phyloP scores from a whole-genome alignment of 1,140 invertebrate genomes.

The Neodiprion virginianus region DNA sequence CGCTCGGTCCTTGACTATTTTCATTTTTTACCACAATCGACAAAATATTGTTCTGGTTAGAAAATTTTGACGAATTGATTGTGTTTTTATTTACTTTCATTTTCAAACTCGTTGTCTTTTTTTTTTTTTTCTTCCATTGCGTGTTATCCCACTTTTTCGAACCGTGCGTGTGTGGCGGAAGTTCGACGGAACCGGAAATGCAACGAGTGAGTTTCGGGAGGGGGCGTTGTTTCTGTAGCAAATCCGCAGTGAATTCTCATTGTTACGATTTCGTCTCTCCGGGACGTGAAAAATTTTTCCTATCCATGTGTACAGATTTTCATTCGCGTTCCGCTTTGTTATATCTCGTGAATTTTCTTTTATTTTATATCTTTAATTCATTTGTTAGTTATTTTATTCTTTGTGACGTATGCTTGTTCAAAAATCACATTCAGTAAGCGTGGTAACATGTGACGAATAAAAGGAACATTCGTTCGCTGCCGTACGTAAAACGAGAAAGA shows the following conservation, averaged over 20 bases:
- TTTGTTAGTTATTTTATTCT: not conserved
- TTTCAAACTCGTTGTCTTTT: not conserved
- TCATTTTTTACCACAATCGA: too few species aligned
- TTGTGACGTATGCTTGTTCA: not conserved
- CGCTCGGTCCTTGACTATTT: too few species aligned
- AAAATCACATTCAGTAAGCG: not conserved
- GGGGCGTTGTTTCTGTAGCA: too few species aligned
- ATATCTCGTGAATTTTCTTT: too few species aligned
- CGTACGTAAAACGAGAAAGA: constrained; percentile 10
- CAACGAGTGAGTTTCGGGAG: too few species aligned
- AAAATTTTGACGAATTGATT: not conserved
- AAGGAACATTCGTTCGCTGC: constrained; percentile 12
- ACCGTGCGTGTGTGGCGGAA: not conserved
- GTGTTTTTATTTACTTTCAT: not conserved
- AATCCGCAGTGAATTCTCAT: too few species aligned
- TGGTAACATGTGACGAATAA: not conserved
- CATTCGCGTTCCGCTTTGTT: too few species aligned
- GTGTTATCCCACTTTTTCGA: not conserved
- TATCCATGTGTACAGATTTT: too few species aligned
- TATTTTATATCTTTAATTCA: not conserved
- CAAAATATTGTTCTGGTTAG: too few species aligned
- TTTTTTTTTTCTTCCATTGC: not conserved
- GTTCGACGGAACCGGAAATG: too few species aligned
- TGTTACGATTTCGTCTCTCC: too few species aligned
- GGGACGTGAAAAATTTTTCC: too few species aligned